Base-by-base conservation (phyloP, 2,113 vertebrate genomes). In the Physeter macrocephalus region DNA sequence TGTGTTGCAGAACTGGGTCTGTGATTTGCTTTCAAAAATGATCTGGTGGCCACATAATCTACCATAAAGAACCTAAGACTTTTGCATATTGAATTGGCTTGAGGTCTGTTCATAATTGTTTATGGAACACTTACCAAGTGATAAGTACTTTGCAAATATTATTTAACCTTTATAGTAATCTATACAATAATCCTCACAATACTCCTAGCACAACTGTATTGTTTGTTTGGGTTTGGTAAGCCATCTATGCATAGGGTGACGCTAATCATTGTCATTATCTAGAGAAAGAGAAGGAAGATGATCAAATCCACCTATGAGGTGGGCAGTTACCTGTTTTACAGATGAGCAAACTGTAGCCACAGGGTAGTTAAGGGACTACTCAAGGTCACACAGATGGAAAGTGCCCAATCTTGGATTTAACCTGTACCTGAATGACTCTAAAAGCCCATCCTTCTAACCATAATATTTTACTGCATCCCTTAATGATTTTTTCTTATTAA, bases 221-320 rank as follows among this genome's bases (percentile, higher is more conserved):
- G 8, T 17, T 86, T 57, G 11, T 71, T 86, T 36, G 29, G 41
- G 85, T 88, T 90, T 61, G 21, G 27, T 43, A 74, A 69, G 29
- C 4, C 21, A 66, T 77, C 66, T 72, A 18, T 77, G 25, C 39
- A 43, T 15, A 62, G 5, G 14, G 20, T 87, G 54, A 23, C 80
- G 39, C 64, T 89, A 89, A 61, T 57, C 29, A 18, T 80, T 82
- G 39, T 66, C n/a, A 93, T 85, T 95, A 31, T 91, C 95, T 94
- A 90, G 11, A 94, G 36, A 92, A 89, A 94, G 43, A 72, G 12
- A 93, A 54, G 9, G 15, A 61, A 84, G 36, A 64, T 52, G 7
- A 71, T 93, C 71, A 81, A 62, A 81, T 84, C 18, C 14, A 72
- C 20, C 21, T 75, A 14, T 77, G 34, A 67, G 49, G 20, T 88